These are phyloP conservation scores for Crotalus helleri DNA, from an alignment of 2,113 vertebrate species.

Conservation along the genomic window DNA sequence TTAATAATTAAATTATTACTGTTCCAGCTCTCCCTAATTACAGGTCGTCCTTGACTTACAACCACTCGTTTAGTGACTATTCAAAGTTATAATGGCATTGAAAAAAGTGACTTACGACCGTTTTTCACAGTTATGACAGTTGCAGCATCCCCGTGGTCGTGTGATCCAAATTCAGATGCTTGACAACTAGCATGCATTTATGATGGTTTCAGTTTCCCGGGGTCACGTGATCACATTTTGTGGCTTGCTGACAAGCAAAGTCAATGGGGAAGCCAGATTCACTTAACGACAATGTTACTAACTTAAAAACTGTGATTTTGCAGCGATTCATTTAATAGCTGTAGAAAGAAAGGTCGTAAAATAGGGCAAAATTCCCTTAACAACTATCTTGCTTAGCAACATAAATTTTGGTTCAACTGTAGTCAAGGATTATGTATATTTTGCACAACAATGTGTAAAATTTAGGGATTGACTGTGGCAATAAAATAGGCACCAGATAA, in stretches of 20 bases:
- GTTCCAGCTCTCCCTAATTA: not conserved
- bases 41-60: not conserved
- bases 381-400: not conserved
- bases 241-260: not conserved
- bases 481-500: not conserved
- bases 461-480: not conserved
- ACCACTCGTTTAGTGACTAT: not conserved
- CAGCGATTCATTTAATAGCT: not conserved
- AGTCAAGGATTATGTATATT: not conserved
- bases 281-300: not conserved
- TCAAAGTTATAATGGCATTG: not conserved
- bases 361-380: not conserved
- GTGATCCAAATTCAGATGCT: not conserved
- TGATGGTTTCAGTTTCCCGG: not conserved
- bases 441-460: not conserved
- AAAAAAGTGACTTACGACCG: not conserved
- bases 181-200: not conserved
- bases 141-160: not conserved
- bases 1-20: not conserved
- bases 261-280: not conserved
- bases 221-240: not conserved
- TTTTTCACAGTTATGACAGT: not conserved
- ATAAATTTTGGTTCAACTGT: not conserved
- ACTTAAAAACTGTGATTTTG: not conserved
- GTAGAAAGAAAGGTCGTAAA: not conserved